phyloP scores from a whole-genome alignment of 2,888 invertebrate genomes.

The Drosophila prolongata region DNA sequence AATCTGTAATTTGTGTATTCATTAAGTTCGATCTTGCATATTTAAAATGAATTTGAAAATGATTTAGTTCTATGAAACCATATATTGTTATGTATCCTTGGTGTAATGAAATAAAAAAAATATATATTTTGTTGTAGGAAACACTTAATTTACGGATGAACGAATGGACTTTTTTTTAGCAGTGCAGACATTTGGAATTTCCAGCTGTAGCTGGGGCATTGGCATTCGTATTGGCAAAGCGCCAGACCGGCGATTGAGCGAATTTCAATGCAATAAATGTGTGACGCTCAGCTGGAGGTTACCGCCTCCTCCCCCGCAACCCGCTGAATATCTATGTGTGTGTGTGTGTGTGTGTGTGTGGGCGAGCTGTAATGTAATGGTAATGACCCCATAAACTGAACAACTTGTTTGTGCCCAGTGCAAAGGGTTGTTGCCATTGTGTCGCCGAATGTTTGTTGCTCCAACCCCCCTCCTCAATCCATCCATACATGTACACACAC shows the following conservation, averaged over 20 bases:
- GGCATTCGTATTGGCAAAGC: slow-evolving; percentile 54
- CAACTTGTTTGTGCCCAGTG: slow-evolving; percentile 74
- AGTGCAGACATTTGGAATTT: slow-evolving; percentile 16
- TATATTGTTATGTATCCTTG: no score
- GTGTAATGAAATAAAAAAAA: no score
- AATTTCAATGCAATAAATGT: slow-evolving; percentile 73
- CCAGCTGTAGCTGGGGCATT: slow-evolving; percentile 36
- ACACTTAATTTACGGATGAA: no score
- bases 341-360: slow-evolving; percentile 25
- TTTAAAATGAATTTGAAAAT: no score
- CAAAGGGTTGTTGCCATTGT: slow-evolving; percentile 65
- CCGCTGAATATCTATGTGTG: slow-evolving; percentile 1
- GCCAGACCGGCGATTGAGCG: slow-evolving; percentile 74
- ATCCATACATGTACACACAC: neutral
- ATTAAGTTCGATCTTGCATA: no score
- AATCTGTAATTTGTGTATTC: no score
- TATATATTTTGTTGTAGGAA: no score
- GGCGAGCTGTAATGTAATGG: slow-evolving; percentile 72
- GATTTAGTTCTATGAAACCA: no score
- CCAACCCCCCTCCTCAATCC: neutral
- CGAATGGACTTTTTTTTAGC: neutral
- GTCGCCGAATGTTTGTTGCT: slow-evolving; percentile 50
- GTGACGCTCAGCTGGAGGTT: slow-evolving; percentile 60
- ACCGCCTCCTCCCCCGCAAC: slow-evolving; percentile 3
- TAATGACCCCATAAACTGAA: slow-evolving; percentile 79